Evolutionary conservation across 2,113 vertebrate species (phyloP).

Genomic region (Anhinga rufa): DNA sequence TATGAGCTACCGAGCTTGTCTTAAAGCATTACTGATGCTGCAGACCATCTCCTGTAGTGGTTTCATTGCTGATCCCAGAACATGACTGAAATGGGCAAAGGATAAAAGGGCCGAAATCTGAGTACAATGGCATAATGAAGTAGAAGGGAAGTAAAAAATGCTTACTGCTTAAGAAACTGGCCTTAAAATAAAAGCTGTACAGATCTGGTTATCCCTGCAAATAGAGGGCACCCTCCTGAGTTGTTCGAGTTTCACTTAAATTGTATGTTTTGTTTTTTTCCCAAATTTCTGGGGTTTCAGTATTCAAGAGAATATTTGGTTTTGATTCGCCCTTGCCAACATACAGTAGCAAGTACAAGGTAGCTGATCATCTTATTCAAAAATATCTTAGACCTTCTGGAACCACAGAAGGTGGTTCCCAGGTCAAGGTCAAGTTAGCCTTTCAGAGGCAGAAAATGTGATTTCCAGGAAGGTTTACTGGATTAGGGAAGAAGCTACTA

Average conservation of each 20-base stretch:
- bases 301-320: slow-evolving; percentile 47
- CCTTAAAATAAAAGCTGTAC: slow-evolving; percentile 58
- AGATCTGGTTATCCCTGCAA: slow-evolving; percentile 54
- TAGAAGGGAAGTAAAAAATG: slow-evolving; percentile 55
- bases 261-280: slow-evolving; percentile 41
- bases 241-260: slow-evolving; percentile 49
- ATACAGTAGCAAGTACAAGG: background rate
- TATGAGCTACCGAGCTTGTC: background rate
- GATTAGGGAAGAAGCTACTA: background rate
- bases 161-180: slow-evolving; percentile 58
- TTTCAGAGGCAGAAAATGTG: background rate
- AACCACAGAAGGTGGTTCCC: background rate
- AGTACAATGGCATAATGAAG: slow-evolving; percentile 61
- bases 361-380: background rate
- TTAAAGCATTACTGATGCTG: slow-evolving; percentile 48
- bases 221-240: slow-evolving; percentile 59
- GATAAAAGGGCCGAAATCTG: slow-evolving; percentile 59
- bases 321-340: background rate
- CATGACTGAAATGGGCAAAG: slow-evolving; percentile 54
- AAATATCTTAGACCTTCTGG: background rate
- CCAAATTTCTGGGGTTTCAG: slow-evolving; percentile 36
- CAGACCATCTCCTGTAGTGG: slow-evolving; percentile 54
- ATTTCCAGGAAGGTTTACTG: background rate
- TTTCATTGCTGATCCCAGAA: slow-evolving; percentile 52
- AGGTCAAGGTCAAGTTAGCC: background rate